Evolutionary conservation across 2,113 vertebrate species (phyloP).

Genomic region (Hemiscyllium ocellatum): DNA sequence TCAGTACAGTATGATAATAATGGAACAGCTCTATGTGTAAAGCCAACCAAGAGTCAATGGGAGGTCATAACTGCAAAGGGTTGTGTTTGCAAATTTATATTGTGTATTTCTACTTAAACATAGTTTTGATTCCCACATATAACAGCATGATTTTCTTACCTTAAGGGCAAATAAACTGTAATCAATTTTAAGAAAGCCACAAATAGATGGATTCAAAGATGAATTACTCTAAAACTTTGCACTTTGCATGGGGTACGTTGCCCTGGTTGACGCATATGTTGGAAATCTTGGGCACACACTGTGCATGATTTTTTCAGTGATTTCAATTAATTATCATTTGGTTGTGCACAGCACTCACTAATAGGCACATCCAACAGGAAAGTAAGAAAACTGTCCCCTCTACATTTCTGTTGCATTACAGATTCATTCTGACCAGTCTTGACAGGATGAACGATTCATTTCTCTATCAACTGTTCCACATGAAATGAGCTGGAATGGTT

Average conservation of each 20-base stretch:
- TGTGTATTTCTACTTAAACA: neutral
- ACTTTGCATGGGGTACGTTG: neutral
- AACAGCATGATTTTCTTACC: neutral
- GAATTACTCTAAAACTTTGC: neutral
- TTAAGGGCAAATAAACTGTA: neutral
- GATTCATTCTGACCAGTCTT: neutral
- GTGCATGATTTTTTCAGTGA: neutral
- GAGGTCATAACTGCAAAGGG: neutral
- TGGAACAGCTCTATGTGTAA: neutral
- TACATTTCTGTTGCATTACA: neutral
- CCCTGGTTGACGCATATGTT: neutral
- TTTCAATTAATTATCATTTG: neutral
- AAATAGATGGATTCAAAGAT: neutral
- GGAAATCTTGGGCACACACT: neutral
- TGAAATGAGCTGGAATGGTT: conserved; percentile 3
- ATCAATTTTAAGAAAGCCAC: neutral
- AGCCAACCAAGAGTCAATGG: neutral
- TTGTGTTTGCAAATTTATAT: neutral
- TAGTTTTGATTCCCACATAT: neutral
- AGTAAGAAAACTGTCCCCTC: neutral
- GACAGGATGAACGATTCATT: neutral
- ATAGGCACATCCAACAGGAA: neutral
- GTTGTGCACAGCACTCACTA: neutral
- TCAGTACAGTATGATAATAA: neutral
- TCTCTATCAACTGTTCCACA: neutral